Evolutionary conservation across 2,888 invertebrate genomes (phyloP).

Genomic region (Arctia plantaginis): DNA sequence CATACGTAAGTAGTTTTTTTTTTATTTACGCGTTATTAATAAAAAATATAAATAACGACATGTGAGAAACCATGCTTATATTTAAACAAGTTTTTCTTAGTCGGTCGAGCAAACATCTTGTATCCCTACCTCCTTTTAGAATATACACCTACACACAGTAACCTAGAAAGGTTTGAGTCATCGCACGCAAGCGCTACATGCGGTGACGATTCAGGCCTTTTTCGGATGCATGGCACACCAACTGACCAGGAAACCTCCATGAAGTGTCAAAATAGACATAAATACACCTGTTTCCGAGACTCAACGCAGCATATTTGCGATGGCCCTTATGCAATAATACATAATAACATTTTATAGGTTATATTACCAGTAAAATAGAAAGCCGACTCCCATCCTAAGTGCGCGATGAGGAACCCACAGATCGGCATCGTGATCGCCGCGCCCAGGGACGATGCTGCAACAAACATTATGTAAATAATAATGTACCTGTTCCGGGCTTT

Average conservation of each 20-base stretch:
- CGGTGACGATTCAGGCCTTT: neutral
- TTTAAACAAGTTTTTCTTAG: neutral
- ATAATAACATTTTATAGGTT: neutral
- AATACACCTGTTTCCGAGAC: neutral
- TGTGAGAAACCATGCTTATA: neutral
- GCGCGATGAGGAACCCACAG: conserved; percentile 92
- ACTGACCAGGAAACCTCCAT: neutral
- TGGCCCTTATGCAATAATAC: neutral
- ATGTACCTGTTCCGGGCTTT: conserved; percentile 1
- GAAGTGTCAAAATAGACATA: neutral
- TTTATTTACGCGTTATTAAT: neutral
- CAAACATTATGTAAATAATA: conserved; percentile 36
- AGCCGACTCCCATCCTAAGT: conserved; percentile 95
- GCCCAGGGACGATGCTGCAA: conserved; percentile 94
- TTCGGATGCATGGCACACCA: neutral
- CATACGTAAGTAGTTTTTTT: neutral
- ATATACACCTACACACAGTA: neutral
- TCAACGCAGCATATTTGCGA: neutral
- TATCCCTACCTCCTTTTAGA: neutral
- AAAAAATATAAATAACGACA: neutral
- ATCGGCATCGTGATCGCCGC: conserved; percentile 96
- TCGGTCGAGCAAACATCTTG: neutral
- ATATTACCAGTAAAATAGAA: conserved; percentile 93
- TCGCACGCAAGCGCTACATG: neutral
- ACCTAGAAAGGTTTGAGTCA: neutral